Conservation (phyloP, 2,113 vertebrate species). For the Emydura subglobosa region DNA sequence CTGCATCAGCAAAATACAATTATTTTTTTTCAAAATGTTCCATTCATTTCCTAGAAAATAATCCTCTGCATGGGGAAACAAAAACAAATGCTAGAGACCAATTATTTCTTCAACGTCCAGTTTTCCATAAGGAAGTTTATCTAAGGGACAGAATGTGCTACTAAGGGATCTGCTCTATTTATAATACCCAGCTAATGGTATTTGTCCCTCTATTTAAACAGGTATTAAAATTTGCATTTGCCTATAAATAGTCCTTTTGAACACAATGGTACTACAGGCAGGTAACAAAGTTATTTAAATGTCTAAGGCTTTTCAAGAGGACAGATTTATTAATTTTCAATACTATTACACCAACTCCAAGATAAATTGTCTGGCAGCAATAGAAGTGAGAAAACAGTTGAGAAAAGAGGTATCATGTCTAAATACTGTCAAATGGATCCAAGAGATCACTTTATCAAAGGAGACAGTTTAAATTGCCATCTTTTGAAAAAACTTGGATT, state of each 20-base stretch:
- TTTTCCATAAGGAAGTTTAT: background rate
- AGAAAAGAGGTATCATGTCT: background rate
- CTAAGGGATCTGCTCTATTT: background rate
- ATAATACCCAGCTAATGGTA: background rate
- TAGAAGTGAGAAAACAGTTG: background rate
- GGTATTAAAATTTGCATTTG: background rate
- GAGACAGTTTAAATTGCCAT: background rate
- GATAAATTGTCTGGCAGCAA: background rate
- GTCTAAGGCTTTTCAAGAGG: background rate
- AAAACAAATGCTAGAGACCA: background rate
- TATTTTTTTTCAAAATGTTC: background rate
- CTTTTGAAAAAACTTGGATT: slow-evolving; percentile 23
- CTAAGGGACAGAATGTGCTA: background rate
- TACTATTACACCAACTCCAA: background rate
- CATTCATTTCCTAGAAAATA: slow-evolving; percentile 43
- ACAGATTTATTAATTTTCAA: background rate
- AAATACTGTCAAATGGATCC: background rate
- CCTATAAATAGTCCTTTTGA: background rate
- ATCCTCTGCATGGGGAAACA: background rate
- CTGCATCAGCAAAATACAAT: slow-evolving; percentile 26
- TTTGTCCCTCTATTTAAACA: rapidly evolving
- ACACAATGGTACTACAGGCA: background rate
- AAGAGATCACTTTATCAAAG: background rate
- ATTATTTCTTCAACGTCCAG: background rate
- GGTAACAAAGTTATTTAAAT: background rate